These are phyloP conservation scores for Acanthaster planci DNA, from an alignment of 35 echinoderm and acorn worm species.

Conservation along the genomic window DNA sequence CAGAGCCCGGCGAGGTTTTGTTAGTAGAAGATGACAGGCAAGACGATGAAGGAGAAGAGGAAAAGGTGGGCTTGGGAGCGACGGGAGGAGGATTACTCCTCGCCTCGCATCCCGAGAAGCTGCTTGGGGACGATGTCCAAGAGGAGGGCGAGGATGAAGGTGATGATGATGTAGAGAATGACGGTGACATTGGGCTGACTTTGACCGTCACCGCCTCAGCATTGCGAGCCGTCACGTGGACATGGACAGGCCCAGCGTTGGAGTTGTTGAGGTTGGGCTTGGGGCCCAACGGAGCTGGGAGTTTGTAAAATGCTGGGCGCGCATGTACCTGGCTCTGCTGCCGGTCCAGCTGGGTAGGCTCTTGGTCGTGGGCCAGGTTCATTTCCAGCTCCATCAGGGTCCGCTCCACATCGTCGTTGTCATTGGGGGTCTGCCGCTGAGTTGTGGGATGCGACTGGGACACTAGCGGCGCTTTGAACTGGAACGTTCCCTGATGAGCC, in stretches of 20 bases:
- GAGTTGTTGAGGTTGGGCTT: conserved; percentile 51
- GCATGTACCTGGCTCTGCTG: conserved; percentile 35
- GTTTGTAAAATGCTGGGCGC: background rate
- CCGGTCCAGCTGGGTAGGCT: conserved; percentile 18
- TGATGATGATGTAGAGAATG: background rate
- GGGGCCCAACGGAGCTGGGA: background rate
- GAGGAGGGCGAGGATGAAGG: background rate
- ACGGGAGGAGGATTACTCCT: background rate
- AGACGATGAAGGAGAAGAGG: background rate
- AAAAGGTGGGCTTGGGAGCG: background rate
- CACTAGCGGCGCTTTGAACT: conserved; percentile 22
- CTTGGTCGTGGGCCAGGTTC: conserved; percentile 34
- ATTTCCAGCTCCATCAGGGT: conserved; percentile 56
- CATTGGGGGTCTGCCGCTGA: conserved; percentile 30
- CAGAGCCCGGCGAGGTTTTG: conserved; percentile 6
- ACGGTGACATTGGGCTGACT: background rate
- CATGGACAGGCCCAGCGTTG: conserved; percentile 47
- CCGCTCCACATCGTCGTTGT: conserved; percentile 50
- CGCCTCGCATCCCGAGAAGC: conserved; percentile 24
- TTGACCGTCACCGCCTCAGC: conserved; percentile 39
- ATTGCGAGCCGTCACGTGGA: conserved; percentile 45
- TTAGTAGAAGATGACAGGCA: conserved; percentile 16
- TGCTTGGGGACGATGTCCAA: background rate
- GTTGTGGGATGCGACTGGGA: conserved; percentile 24
- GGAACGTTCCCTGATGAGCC: conserved; percentile 30